Base-by-base conservation (phyloP, 2,797 vertebrate species). In the Pteropus rufus region DNA sequence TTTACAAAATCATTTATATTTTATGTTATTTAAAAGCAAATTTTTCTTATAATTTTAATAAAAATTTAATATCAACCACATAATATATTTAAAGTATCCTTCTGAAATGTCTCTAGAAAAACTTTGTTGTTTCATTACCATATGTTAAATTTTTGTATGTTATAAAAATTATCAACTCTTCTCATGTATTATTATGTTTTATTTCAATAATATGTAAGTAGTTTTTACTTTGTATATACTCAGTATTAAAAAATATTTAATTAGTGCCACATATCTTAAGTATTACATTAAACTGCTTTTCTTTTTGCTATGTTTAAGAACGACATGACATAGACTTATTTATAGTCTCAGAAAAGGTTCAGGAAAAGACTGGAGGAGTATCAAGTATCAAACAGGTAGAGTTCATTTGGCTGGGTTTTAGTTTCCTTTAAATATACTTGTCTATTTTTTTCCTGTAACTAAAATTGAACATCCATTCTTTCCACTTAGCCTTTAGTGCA, bases 401-500 rank as follows among this genome's bases (percentile, higher is more conserved):
- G 29, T 7, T 49, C 72, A 54, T 72, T 84, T 84, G 39, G 4
- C 44, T 92, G 4, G 7, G 0, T 46, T 94, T 90, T 39, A 36
- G 2, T 54, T 89, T 80, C 89, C 58, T 80, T 72, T 84, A 84
- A 91, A 72, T 83, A 15, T 34, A 26, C 14, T 34, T 92, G 70
- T 54, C 1, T 75, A 1, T 72, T 92, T 95, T 60, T 93, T 82
- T 0, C 46, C 18, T 96, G 60, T 8, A 92, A 0, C 29, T 52
- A 97, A 58, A 0, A 39, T 67, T 94, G 52, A 91, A 6, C 54
- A 93, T n/a, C 36, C 76, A 75, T 91, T 80, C 23, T 92, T 93
- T 91, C 70, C 21, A 88, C 69, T 91, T 84, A 76, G 73, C 14
- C 72, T 95, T 31, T 76, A 88, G 31, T 75, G 31, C 44, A 94